Evolutionary conservation across 2,797 vertebrate species (phyloP).

Genomic region (Coregonus sp.): DNA sequence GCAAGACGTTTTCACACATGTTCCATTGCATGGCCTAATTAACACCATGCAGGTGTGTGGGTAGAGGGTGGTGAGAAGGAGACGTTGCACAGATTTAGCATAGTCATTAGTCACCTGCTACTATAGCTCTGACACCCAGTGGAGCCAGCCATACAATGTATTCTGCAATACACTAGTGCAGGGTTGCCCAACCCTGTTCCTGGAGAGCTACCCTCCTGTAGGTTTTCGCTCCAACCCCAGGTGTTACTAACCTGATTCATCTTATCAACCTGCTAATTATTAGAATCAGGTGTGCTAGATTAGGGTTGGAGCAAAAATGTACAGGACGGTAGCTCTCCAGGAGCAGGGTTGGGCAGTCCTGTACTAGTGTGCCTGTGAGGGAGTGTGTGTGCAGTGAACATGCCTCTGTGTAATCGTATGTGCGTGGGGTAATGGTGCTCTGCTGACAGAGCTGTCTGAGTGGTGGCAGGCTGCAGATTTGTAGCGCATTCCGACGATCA

Average conservation of each 20-base stretch:
- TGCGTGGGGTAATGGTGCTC: conserved; percentile 28
- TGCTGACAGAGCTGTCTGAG: conserved; percentile 69
- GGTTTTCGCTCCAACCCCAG: too few relatives aligned
- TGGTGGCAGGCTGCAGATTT: conserved; percentile 72
- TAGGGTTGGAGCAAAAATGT: too few relatives aligned
- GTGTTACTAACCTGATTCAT: too few relatives aligned
- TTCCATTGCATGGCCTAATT: neutral
- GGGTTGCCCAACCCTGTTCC: too few relatives aligned
- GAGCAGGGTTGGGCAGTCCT: too few relatives aligned
- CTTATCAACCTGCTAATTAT: too few relatives aligned
- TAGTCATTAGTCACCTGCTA: neutral
- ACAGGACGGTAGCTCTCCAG: too few relatives aligned
- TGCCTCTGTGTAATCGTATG: conserved; percentile 25
- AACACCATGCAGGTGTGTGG: neutral
- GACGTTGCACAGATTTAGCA: neutral
- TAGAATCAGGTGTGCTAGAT: too few relatives aligned
- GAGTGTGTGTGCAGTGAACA: neutral
- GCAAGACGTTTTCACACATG: neutral
- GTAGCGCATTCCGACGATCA: conserved; percentile 70
- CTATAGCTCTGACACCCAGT: neutral
- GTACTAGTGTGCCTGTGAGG: neutral
- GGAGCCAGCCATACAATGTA: neutral
- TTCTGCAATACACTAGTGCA: neutral
- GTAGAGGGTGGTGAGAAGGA: neutral
- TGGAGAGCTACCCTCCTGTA: too few relatives aligned